Evolutionary conservation across 2,113 vertebrate genomes (phyloP).

Genomic region (Leptobrachium ailaonicum): DNA sequence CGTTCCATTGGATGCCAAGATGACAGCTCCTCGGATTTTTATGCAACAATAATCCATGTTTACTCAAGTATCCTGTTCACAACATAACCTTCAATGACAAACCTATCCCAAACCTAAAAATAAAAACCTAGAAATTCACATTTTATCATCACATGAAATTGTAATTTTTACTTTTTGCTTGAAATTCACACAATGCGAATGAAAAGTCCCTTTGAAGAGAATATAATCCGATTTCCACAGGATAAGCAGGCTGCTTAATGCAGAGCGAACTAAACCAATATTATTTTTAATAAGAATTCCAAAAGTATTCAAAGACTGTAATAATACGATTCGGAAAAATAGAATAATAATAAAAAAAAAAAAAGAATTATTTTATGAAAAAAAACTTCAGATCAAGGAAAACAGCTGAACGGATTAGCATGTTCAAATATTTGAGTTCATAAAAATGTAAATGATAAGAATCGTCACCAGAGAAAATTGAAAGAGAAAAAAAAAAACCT

Average conservation of each 20-base stretch:
- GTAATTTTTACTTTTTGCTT: background rate
- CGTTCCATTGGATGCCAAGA: too few species aligned
- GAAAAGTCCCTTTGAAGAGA: background rate
- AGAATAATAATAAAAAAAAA: constrained; percentile 53
- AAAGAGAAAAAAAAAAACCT: constrained; percentile 1
- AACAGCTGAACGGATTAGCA: constrained; percentile 60
- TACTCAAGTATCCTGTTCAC: too few species aligned
- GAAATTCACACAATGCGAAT: background rate
- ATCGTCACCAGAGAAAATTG: constrained; percentile 53
- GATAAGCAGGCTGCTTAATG: constrained; percentile 45
- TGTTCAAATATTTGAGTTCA: constrained; percentile 65
- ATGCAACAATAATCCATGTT: too few species aligned
- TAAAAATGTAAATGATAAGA: constrained; percentile 65
- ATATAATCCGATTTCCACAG: constrained; percentile 25
- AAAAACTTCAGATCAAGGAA: constrained; percentile 55
- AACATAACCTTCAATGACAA: too few species aligned
- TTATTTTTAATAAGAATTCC: constrained; percentile 65
- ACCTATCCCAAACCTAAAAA: too few species aligned
- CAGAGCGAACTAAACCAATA: constrained; percentile 61
- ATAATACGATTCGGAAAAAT: constrained; percentile 59
- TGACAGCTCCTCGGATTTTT: too few species aligned
- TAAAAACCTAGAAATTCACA: too few species aligned
- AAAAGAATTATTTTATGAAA: constrained; percentile 54
- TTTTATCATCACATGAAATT: too few species aligned
- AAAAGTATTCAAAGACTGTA: constrained; percentile 58